Evolutionary conservation across 2,113 vertebrate genomes (phyloP).

Genomic region (Oncorhynchus keta): DNA sequence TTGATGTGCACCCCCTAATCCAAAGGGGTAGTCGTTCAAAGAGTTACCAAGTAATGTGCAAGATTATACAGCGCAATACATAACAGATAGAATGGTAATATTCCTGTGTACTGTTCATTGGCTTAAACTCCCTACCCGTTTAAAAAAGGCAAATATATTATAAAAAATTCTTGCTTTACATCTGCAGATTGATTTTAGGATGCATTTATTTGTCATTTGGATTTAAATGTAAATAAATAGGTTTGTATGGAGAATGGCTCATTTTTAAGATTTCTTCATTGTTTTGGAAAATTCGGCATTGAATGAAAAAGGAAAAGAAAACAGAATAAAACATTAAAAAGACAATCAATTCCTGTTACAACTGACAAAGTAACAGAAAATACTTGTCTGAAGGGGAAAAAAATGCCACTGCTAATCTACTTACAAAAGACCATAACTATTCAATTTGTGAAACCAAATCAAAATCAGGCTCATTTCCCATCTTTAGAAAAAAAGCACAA

Average conservation of each 20-base stretch:
- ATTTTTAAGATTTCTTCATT: conserved; percentile 63
- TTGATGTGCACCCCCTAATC: conserved; percentile 57
- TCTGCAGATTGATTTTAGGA: conserved; percentile 75
- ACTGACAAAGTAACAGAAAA: conserved; percentile 88
- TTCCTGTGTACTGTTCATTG: conserved; percentile 78
- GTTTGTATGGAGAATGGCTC: conserved; percentile 81
- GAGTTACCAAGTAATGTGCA: conserved; percentile 81
- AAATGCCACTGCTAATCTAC: conserved; percentile 81
- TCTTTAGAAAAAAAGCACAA: conserved; percentile 82
- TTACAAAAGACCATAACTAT: conserved; percentile 83
- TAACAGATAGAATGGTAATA: conserved; percentile 79
- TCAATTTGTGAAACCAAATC: conserved; percentile 87
- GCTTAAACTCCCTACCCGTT: conserved; percentile 74
- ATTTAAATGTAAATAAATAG: conserved; percentile 84
- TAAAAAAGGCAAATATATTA: conserved; percentile 81
- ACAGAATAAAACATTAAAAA: conserved; percentile 46
- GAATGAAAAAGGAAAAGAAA: conserved; percentile 35
- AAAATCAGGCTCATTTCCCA: conserved; percentile 83
- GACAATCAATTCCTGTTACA: conserved; percentile 83
- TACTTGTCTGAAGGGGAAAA: conserved; percentile 84
- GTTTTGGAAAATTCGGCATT: conserved; percentile 18
- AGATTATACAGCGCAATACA: conserved; percentile 79
- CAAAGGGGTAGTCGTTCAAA: conserved; percentile 79
- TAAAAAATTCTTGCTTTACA: conserved; percentile 66
- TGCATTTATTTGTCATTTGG: conserved; percentile 81